phyloP scores from a whole-genome alignment of 2,888 invertebrate species.

The Leptodirus hochenwartii region DNA sequence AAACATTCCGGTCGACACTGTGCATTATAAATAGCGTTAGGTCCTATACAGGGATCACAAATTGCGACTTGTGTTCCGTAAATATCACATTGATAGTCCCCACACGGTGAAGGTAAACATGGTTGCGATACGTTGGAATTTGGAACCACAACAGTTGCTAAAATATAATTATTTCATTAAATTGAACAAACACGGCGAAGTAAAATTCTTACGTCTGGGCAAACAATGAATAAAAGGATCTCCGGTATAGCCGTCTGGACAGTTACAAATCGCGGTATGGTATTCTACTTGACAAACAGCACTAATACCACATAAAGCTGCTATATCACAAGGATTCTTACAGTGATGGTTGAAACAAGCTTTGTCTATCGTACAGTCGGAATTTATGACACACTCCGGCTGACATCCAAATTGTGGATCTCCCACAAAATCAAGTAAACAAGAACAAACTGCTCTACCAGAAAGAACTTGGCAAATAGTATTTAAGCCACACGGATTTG shows the following conservation, averaged over 20 bases:
- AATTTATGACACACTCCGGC: conserved; percentile 67
- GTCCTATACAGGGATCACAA: conserved; percentile 57
- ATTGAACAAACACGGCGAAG: conserved; percentile 1
- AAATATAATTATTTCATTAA: conserved; percentile 7
- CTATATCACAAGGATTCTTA: conserved; percentile 48
- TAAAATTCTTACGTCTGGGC: conserved; percentile 28
- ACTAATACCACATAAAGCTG: conserved; percentile 59
- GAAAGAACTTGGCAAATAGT: conserved; percentile 56
- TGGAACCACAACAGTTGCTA: conserved; percentile 19
- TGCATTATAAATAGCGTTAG: conserved; percentile 47
- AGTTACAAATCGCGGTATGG: conserved; percentile 68
- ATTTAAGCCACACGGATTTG: conserved; percentile 60
- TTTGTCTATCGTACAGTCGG: conserved; percentile 56
- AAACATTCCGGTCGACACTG: conserved; percentile 70
- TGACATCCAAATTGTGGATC: conserved; percentile 61
- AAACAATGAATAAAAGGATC: conserved; percentile 64
- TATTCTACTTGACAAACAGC: conserved; percentile 63
- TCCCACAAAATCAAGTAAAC: conserved; percentile 32
- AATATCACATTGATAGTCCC: conserved; percentile 45
- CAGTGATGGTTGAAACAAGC: conserved; percentile 63
- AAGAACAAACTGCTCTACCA: conserved; percentile 57
- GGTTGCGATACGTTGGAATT: conserved; percentile 45
- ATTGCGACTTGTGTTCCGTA: conserved; percentile 60
- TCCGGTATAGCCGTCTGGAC: conserved; percentile 59
- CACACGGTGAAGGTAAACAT: conserved; percentile 62